Percentiles rank a stretch among this genome's conserved stretches.
These are phyloP conservation scores for Hydra vulgaris DNA, from an alignment of 30 jellyfish, hydroid and myxozoan species.

Conservation along the genomic window DNA sequence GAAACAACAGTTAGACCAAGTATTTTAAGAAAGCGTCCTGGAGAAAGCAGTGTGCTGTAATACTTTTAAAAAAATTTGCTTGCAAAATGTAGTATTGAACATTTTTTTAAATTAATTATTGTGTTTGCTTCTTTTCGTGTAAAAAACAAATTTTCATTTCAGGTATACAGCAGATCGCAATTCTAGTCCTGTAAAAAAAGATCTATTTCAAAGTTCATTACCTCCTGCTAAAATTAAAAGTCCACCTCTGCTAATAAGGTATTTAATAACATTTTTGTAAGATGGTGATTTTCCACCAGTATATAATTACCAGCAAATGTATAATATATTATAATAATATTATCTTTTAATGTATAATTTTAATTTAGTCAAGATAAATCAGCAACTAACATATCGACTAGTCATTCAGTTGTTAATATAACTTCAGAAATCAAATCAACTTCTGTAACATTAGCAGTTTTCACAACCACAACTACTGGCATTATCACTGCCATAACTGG, in stretches of 20 bases:
- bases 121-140: too few relatives aligned
- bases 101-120: too few relatives aligned
- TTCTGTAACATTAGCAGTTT: background rate
- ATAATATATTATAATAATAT: too few relatives aligned
- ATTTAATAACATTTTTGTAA: background rate
- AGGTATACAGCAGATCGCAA: constrained; percentile 77
- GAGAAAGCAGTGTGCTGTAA: constrained; percentile 28
- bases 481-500: background rate
- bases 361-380: background rate
- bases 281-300: background rate
- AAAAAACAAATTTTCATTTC: background rate
- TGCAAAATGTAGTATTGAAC: background rate
- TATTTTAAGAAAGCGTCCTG: constrained; percentile 70
- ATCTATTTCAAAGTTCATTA: constrained; percentile 8
- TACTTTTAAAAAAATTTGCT: background rate
- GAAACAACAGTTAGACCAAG: constrained; percentile 72
- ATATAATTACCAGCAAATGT: too few relatives aligned
- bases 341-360: too few relatives aligned
- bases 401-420: constrained; percentile 20
- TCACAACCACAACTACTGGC: background rate
- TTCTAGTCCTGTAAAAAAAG: constrained; percentile 76
- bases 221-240: constrained; percentile 11
- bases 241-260: constrained; percentile 29
- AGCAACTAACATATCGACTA: background rate
- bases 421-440: constrained; percentile 11